Base-by-base conservation (phyloP, 2,113 vertebrate genomes). In the Callospermophilus lateralis region DNA sequence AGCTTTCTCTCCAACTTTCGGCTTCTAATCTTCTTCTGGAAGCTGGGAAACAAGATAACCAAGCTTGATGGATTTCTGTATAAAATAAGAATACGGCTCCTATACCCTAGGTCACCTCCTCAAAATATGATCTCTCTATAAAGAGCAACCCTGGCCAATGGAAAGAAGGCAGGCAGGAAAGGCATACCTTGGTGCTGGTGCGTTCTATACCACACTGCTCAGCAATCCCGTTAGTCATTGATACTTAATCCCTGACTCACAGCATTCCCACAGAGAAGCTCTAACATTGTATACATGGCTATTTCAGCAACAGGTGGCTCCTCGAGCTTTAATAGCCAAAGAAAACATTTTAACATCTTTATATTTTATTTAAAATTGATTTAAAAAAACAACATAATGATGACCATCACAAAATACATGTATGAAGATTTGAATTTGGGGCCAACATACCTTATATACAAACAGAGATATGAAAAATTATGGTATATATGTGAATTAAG, bases 1-100 rank as follows among this genome's bases (percentile, higher is more conserved):
- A 45, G 92, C 76, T 96, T 97, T 84, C 67, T 95, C 95, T 93
- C 80, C 85, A 90, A 96, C 93, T 95, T 96, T 89, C 80, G 81
- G 61, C 48, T 89, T 96, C 81, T 85, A 94, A 95, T 96, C 80
- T 95, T 96, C 72, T 95, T 93, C 84, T 76, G 74, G 95, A 92
- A 55, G 63, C 76, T 89, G 80, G 61, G 70, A 73, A 97, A 90
- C 39, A 97, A 94, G 94, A 95, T 97, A 97, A 95, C 81, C 80
- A 93, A 94, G 88, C 70, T 74, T 96, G 96, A 96, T 94, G 63
- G 85, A 95, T 90, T 94, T 96, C 77, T 65, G 34, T 67, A 22
- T 78, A 87, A 96, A 97, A 81, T 78, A 90, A 87, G 77, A 96
- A 88, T 70, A 51, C 0, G 10, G 53, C 48, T 96, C 73, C 88